A percentile compares a stretch with the other conserved stretches of the same genome.
Conservation (phyloP, 2,888 invertebrate species). For the Oscheius onirici region DNA sequence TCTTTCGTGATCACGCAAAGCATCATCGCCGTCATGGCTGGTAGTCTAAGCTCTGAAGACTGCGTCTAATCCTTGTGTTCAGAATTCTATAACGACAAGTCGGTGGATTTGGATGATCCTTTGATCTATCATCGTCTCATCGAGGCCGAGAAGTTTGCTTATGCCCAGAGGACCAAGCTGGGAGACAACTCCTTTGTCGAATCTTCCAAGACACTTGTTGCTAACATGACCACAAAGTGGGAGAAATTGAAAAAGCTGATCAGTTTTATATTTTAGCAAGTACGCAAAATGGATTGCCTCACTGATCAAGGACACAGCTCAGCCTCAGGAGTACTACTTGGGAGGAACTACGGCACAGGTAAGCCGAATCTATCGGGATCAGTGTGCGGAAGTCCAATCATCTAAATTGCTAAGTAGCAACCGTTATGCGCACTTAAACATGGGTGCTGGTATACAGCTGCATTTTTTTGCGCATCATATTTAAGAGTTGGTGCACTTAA, state of each 20-base stretch:
- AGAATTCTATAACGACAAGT: constrained; percentile 62
- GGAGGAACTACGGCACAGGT: constrained; percentile 71
- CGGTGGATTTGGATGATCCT: constrained; percentile 64
- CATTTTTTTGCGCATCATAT: too few species aligned
- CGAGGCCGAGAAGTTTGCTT: constrained; percentile 91
- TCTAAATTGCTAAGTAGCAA: too few species aligned
- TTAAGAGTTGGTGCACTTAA: too few species aligned
- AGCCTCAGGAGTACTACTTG: constrained; percentile 68
- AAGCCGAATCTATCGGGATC: not conserved
- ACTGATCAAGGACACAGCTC: constrained; percentile 62
- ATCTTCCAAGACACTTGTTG: constrained; percentile 79
- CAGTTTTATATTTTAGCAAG: constrained; percentile 34
- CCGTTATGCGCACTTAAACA: too few species aligned
- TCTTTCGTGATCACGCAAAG: constrained; percentile 85
- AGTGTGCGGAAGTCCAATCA: too few species aligned
- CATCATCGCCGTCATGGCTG: constrained; percentile 83
- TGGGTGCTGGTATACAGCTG: too few species aligned
- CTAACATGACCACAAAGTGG: constrained; percentile 78
- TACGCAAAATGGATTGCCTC: constrained; percentile 59
- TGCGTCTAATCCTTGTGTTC: not conserved
- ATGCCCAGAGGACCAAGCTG: constrained; percentile 77
- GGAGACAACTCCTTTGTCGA: constrained; percentile 80
- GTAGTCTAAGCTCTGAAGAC: constrained; percentile 55
- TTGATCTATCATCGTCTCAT: constrained; percentile 84
- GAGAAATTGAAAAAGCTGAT: not conserved